Conservation (phyloP, 1,140 invertebrate species). For the Drosophila ercepeae region DNA sequence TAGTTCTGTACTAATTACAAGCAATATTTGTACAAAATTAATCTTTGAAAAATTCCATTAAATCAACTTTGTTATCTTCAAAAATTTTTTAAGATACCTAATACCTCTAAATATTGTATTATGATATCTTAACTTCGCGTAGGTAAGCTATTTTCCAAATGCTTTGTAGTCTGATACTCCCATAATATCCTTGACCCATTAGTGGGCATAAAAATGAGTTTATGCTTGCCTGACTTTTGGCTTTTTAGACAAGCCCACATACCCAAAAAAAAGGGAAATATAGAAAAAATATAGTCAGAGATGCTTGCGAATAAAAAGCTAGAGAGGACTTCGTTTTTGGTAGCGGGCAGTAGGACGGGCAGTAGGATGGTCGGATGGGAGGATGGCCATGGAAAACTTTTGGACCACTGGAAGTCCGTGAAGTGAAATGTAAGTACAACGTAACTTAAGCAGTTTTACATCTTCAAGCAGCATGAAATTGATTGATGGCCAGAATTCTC, state of each 20-base stretch:
- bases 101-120: too few relatives aligned
- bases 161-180: slow-evolving; percentile 1
- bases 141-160: not conserved
- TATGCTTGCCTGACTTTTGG: slow-evolving; percentile 60
- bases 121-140: too few relatives aligned
- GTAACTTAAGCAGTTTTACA: slow-evolving; percentile 80
- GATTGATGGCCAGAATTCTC: slow-evolving; percentile 67
- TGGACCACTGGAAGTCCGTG: slow-evolving; percentile 37
- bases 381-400: slow-evolving; percentile 28
- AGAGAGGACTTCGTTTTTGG: not conserved
- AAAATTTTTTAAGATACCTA: too few relatives aligned
- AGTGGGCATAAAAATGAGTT: slow-evolving; percentile 55
- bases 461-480: slow-evolving; percentile 80
- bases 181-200: slow-evolving; percentile 14
- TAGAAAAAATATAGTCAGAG: slow-evolving; percentile 29
- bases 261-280: slow-evolving; percentile 41
- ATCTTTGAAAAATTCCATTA: too few relatives aligned
- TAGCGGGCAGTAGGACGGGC: too few relatives aligned
- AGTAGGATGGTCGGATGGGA: not conserved
- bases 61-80: too few relatives aligned
- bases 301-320: not conserved
- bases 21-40: not conserved
- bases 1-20: not conserved
- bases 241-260: slow-evolving; percentile 55
- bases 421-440: slow-evolving; percentile 80